A percentile compares a stretch with the other conserved stretches of the same genome.
phyloP scores from a whole-genome alignment of 2,888 invertebrate genomes.

The Drosophila peninsularis region DNA sequence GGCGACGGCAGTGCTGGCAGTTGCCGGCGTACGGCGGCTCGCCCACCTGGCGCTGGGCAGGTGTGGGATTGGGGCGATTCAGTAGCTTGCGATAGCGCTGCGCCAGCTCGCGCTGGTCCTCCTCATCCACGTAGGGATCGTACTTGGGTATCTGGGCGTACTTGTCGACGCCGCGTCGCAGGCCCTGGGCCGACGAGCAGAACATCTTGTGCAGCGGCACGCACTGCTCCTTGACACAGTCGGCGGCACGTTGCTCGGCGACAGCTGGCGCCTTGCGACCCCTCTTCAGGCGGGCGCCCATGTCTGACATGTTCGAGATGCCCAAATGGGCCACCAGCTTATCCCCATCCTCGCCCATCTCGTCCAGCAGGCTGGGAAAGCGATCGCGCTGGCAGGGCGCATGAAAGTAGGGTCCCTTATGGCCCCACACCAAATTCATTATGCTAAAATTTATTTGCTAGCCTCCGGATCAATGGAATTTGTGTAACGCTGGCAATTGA shows the following conservation, averaged over 20 bases:
- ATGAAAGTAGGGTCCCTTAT: constrained; percentile 47
- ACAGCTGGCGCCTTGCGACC: neutral
- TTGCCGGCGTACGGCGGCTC: constrained; percentile 35
- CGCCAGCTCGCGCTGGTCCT: neutral
- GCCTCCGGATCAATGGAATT: neutral
- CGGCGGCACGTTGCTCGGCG: constrained; percentile 31
- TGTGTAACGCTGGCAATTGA: neutral
- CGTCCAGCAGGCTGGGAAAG: constrained; percentile 32
- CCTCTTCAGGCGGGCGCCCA: constrained; percentile 43
- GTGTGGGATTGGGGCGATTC: neutral
- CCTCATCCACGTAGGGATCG: constrained; percentile 10
- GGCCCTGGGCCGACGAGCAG: neutral
- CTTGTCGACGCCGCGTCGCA: constrained; percentile 48
- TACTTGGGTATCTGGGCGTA: constrained; percentile 39
- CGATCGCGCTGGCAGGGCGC: constrained; percentile 40
- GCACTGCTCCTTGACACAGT: constrained; percentile 13
- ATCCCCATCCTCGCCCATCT: constrained; percentile 41
- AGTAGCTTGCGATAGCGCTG: constrained; percentile 10
- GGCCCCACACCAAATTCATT: constrained; percentile 40
- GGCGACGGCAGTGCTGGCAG: constrained; percentile 34
- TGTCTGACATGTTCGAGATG: constrained; percentile 31
- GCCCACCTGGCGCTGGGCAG: constrained; percentile 26
- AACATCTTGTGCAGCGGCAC: constrained; percentile 36
- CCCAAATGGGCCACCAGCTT: constrained; percentile 36
- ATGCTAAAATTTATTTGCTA: neutral